Conservation (phyloP, 2,888 invertebrate genomes). For the Ganaspis brasiliensis region DNA sequence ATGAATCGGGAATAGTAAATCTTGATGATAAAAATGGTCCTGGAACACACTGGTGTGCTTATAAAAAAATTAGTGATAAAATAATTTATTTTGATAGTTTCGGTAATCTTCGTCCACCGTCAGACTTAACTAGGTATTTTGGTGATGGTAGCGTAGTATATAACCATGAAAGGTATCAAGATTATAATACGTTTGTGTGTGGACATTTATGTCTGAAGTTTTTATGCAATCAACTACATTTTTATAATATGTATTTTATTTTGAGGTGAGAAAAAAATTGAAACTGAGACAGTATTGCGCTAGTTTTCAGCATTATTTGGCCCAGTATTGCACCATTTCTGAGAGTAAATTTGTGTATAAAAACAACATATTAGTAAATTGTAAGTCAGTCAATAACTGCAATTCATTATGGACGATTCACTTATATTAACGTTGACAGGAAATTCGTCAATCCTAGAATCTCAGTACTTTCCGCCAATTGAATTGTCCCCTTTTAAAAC, state of each 20-base stretch:
- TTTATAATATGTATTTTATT: not conserved
- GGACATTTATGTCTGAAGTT: not conserved
- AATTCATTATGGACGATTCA: conserved; percentile 1
- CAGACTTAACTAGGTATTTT: not conserved
- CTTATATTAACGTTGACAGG: not conserved
- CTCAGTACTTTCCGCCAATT: conserved; percentile 9
- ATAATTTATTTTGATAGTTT: not conserved
- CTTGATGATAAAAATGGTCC: not conserved
- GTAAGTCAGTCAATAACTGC: not conserved
- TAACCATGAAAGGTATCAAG: not conserved
- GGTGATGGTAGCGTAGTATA: not conserved
- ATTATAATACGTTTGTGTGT: not conserved
- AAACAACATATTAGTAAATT: not conserved
- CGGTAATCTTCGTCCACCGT: not conserved
- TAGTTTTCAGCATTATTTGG: too few species aligned
- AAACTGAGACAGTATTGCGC: too few species aligned
- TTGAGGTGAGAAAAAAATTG: not conserved
- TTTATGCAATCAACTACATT: not conserved
- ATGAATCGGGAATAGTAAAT: not conserved
- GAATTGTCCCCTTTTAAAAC: not conserved
- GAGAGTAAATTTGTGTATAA: too few species aligned
- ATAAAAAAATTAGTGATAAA: not conserved
- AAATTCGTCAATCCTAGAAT: not conserved
- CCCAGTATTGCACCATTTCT: too few species aligned
- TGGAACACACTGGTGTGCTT: not conserved